Percentiles rank a stretch among this genome's conserved stretches.
Conservation (phyloP, 2,113 vertebrate species). For the Boulengeromyrus knoepffleri region DNA sequence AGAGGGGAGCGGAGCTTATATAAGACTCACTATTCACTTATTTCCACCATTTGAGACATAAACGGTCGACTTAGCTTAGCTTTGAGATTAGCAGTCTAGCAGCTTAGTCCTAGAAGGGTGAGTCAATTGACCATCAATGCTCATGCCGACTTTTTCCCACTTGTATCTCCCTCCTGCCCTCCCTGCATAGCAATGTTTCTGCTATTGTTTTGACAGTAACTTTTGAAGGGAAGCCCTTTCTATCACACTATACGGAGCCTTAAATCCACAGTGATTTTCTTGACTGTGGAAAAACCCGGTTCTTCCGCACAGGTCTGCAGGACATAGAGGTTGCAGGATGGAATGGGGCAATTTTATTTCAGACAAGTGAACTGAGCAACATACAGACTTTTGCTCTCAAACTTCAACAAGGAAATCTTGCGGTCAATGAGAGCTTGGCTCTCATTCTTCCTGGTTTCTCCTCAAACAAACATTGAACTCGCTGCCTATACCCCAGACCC, state of each 20-base stretch:
- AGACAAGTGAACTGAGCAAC: neutral
- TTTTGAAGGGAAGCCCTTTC: neutral
- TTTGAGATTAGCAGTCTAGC: neutral
- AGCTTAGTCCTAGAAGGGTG: neutral
- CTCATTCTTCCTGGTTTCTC: neutral
- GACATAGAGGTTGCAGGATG: neutral
- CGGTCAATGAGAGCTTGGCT: neutral
- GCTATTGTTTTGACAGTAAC: neutral
- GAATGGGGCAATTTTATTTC: neutral
- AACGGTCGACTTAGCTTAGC: neutral
- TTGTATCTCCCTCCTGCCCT: neutral
- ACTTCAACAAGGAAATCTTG: neutral
- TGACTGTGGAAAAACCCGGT: neutral
- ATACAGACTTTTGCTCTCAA: neutral
- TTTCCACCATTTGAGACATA: neutral
- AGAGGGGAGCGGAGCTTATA: too few species aligned
- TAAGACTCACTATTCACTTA: neutral
- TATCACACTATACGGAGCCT: neutral
- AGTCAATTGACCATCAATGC: neutral
- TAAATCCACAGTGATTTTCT: neutral
- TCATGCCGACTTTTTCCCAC: neutral
- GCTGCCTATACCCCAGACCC: neutral
- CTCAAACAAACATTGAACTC: neutral
- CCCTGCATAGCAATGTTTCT: neutral
- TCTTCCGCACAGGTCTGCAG: neutral